These are phyloP conservation scores for Coleophora deauratella DNA, from an alignment of 2,888 invertebrate species.

Conservation along the genomic window DNA sequence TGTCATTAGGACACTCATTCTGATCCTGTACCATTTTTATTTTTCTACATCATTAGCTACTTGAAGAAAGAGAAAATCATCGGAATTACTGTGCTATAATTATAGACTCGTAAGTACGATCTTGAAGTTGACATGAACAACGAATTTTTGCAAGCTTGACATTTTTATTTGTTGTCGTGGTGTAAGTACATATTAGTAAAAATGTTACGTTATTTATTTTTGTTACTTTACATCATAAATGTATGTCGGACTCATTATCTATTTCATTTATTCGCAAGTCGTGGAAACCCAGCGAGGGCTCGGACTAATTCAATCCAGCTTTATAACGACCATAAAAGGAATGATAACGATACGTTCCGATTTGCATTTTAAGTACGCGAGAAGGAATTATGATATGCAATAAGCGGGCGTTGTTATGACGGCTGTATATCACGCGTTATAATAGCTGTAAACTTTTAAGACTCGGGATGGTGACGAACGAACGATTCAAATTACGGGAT, in stretches of 20 bases:
- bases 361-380: constrained; percentile 34
- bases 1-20: constrained; percentile 36
- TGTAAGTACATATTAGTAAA: too few species aligned
- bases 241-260: too few species aligned
- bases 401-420: constrained; percentile 24
- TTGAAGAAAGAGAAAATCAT: too few species aligned
- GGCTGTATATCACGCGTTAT: constrained; percentile 27
- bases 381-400: constrained; percentile 30
- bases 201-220: too few species aligned
- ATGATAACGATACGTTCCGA: constrained; percentile 37
- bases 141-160: too few species aligned
- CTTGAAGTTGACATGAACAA: too few species aligned
- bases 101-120: too few species aligned
- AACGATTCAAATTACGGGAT: constrained; percentile 12
- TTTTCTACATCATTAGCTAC: too few species aligned
- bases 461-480: constrained; percentile 19
- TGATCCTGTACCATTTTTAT: not conserved
- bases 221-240: too few species aligned
- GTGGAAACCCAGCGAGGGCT: constrained; percentile 1
- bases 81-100: too few species aligned
- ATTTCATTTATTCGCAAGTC: not conserved
- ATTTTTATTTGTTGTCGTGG: too few species aligned
- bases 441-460: constrained; percentile 27
- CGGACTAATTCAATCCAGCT: constrained; percentile 27
- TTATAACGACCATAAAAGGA: constrained; percentile 38